These are phyloP conservation scores for Myotis vivesi DNA, from an alignment of 2,797 vertebrate species.

Conservation along the genomic window DNA sequence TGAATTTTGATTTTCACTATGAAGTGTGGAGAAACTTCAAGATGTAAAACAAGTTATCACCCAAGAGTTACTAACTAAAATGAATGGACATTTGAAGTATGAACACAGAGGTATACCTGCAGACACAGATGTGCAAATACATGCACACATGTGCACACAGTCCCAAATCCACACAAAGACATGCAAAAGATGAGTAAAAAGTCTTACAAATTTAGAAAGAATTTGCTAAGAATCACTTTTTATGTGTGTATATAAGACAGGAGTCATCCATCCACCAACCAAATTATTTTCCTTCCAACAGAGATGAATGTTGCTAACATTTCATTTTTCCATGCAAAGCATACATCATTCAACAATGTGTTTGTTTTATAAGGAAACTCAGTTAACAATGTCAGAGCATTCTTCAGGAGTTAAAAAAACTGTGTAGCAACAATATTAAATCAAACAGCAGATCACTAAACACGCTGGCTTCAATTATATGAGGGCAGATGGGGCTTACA, in stretches of 20 bases:
- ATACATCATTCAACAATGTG: background rate
- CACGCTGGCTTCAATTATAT: background rate
- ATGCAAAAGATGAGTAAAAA: background rate
- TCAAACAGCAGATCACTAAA: conserved; percentile 18
- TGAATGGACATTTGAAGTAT: background rate
- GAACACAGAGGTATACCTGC: background rate
- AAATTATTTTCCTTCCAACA: background rate
- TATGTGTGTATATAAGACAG: background rate
- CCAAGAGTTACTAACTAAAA: background rate
- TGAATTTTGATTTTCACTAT: background rate
- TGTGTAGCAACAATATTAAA: background rate
- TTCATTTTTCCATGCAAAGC: background rate
- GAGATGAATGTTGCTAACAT: background rate
- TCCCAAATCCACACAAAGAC: background rate
- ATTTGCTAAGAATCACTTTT: background rate
- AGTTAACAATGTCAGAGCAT: background rate
- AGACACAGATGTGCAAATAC: background rate
- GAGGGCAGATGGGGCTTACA: background rate
- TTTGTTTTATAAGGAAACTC: conserved; percentile 37
- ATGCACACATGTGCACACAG: background rate
- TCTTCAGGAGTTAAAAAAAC: background rate
- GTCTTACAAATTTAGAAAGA: background rate
- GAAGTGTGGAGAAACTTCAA: background rate
- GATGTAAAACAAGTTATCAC: background rate
- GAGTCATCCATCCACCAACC: background rate